Base-by-base conservation (phyloP, 2,888 invertebrate genomes). In the Drosophila helvetica region DNA sequence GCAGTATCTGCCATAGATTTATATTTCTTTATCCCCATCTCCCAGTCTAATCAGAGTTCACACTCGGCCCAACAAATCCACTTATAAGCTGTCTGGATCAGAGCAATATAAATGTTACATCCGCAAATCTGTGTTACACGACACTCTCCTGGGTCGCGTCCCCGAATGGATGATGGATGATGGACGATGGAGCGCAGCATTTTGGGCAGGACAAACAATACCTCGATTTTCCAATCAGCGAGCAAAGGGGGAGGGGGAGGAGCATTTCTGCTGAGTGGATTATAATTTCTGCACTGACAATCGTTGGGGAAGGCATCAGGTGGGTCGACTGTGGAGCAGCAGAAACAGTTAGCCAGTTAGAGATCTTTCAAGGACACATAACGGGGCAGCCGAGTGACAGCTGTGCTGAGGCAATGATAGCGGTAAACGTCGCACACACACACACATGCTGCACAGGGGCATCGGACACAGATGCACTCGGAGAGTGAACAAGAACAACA, bases 361-460 rank as follows among this genome's bases (percentile, higher is more conserved):
- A 55, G 66, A 66, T 81, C 71, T 81, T 75, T 87, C 83, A 83
- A 83, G 83, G 83, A 83, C 83, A 83, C 53, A 68, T 83, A 86
- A 82, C 84, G 86, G 86, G 57, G 43, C 58, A 52, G 50, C 33
- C 57, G 48, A 64, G 69, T 85, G 86, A 85, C 81, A 79, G 75
- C 81, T 59, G 73, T 57, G 63, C 50, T 59, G 76, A 58, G 22
- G 51, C 38, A 38, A 62, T 73, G 65, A 66, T 85, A 79, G 75
- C 86, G 73, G 86, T 75, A 75, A 79, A 68, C 52, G 67, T 55
- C 69, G 66, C 18, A 60, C 64, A 75, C 62, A 67, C 63, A 58
- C 25, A 22, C 22, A 22, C 22, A 22, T 22, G 25, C 7, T 1
- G 25, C 25, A 27, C 27, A 27, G 53, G 61, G 45, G 60, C 64